Conservation (phyloP, 2,113 vertebrate genomes). For the Hystrix brachyura region DNA sequence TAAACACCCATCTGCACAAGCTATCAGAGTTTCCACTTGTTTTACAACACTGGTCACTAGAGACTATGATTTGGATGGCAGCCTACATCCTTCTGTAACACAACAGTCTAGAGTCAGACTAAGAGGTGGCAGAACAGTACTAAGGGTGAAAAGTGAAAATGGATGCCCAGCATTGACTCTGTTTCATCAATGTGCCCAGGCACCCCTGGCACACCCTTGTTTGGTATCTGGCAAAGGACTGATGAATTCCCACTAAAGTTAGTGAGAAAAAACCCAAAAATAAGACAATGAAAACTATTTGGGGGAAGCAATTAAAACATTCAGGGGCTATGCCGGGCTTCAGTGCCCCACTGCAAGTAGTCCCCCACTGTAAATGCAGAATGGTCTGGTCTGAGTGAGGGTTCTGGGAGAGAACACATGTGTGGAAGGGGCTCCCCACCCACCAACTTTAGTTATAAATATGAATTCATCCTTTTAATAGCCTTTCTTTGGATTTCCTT, state of each 20-base stretch:
- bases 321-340: background rate
- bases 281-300: background rate
- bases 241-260: background rate
- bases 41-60: constrained; percentile 71
- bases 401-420: background rate
- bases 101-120: background rate
- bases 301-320: background rate
- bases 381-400: background rate
- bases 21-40: constrained; percentile 82
- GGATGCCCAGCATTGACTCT: background rate
- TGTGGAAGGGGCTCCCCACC: background rate
- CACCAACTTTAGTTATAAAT: background rate
- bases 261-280: background rate
- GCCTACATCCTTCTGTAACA: constrained; percentile 60
- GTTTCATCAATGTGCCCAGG: background rate
- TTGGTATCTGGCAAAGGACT: background rate
- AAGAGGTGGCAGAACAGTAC: background rate
- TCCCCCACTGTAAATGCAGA: background rate
- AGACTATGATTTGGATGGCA: constrained; percentile 64
- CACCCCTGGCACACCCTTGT: background rate
- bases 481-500: background rate
- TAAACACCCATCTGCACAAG: constrained; percentile 81
- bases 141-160: constrained; percentile 23
- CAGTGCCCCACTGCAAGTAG: background rate
- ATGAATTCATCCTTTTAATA: background rate